phyloP scores from a whole-genome alignment of 2,797 vertebrate genomes.

The Agapornis canus region DNA sequence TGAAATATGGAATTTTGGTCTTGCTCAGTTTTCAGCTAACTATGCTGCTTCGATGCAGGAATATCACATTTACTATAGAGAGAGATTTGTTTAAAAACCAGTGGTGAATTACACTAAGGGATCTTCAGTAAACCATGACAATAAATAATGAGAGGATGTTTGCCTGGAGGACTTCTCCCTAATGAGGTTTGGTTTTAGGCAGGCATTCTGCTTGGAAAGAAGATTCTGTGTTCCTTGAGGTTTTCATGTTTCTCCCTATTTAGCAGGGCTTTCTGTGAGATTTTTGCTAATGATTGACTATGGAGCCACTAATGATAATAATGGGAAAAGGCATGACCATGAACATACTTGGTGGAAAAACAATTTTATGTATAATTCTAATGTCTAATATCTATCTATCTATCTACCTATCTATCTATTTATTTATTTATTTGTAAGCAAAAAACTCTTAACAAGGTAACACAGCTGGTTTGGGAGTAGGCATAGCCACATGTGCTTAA shows the following conservation, averaged over 20 bases:
- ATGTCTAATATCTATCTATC: background rate
- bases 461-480: background rate
- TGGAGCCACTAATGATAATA: background rate
- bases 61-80: background rate
- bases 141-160: conserved; percentile 49
- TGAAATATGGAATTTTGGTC: background rate
- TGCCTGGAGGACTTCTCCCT: conserved; percentile 38
- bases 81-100: conserved; percentile 35
- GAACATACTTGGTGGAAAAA: background rate
- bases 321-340: background rate
- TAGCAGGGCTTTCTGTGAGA: background rate
- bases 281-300: background rate
- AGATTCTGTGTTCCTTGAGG: background rate
- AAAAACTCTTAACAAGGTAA: background rate
- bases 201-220: conserved; percentile 3
- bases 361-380: background rate
- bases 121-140: conserved; percentile 47
- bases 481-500: background rate
- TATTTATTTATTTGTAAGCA: background rate
- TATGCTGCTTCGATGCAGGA: background rate
- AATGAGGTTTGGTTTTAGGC: conserved; percentile 34
- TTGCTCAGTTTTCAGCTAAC: conserved; percentile 22
- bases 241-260: background rate
- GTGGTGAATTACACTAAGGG: conserved; percentile 7
- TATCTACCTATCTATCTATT: no score